Evolutionary conservation across 2,888 invertebrate species (phyloP), one percentile per base, ranked within the genome.

Genomic region (Hyalella azteca): DNA sequence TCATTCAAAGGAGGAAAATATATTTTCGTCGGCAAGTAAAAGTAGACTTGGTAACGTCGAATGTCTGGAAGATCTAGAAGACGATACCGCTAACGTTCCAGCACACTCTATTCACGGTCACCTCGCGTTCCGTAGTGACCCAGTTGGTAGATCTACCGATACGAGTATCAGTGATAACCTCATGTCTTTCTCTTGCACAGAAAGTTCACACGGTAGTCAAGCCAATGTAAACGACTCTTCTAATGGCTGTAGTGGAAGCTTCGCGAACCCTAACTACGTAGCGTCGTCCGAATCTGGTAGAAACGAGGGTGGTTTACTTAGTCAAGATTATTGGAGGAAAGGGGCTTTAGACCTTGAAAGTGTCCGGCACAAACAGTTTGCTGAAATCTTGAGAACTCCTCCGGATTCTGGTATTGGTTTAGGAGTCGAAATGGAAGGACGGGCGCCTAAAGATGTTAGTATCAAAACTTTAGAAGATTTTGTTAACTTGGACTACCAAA

Each of bases 301-400:
- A 45, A 26, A 32, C 5, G 82, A 81, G 0, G 81, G 78, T 5
- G 81, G 82, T 2, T 73, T 84, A 19, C 60, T 84, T 32, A 84
- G 82, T 59, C 78, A 84, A 73, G 84, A 84, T 50, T 84, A 84
- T 50, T 84, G 84, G 84, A 41, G 79, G 26, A 81, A 82, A 7
- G 82, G 84, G 22, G 84, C 84, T 11, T 76, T 84, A 40, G 84
- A 82, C 54, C 49, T 85, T 13, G 83, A 84, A 45, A 85, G 82
- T 60, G 82, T 85, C 19, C 77, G 85, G n/a, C 85, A 85, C 78
- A 85, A 85, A 77, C 81, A 85, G 50, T 89, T 88, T 85, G 90
- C 90, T 0, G 89, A 90, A 84, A 86, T 90, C 81, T 86, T 91
- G 66, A 90, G 90, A 86, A 92, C 92, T 75, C 90, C 90, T 2